Evolutionary conservation across 2,113 vertebrate genomes (phyloP).

Genomic region (Platichthys flesus): DNA sequence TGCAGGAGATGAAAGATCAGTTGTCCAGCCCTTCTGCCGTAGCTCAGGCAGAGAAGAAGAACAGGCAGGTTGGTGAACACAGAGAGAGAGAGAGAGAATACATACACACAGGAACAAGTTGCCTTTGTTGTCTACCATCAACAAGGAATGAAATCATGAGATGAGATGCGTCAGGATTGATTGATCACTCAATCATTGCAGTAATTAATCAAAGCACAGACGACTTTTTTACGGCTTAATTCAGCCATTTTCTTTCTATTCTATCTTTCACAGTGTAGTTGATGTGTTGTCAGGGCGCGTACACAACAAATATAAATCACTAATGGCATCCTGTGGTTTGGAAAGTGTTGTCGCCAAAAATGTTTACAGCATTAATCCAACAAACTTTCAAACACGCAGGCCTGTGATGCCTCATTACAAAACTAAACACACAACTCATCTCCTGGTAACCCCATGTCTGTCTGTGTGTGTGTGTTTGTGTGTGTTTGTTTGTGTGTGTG

Average conservation of each 20-base stretch:
- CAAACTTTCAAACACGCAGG: too few relatives aligned
- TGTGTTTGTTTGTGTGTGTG: slow-evolving; percentile 1
- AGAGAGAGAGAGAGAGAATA: too few relatives aligned
- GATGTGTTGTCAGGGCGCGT: too few relatives aligned
- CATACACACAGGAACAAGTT: too few relatives aligned
- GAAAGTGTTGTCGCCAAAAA: too few relatives aligned
- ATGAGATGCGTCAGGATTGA: not conserved
- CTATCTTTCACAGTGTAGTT: too few relatives aligned
- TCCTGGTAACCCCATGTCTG: not conserved
- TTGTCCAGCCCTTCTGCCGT: slow-evolving; percentile 82
- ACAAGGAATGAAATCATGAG: too few relatives aligned
- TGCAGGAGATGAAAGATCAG: slow-evolving; percentile 87
- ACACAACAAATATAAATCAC: too few relatives aligned
- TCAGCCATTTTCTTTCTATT: too few relatives aligned
- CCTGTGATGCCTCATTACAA: too few relatives aligned
- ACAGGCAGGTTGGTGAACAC: slow-evolving; percentile 76
- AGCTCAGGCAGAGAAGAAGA: slow-evolving; percentile 84
- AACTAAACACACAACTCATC: not conserved
- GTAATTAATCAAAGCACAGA: not conserved
- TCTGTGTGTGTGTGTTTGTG: not conserved
- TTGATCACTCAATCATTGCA: not conserved
- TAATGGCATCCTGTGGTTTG: too few relatives aligned
- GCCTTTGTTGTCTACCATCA: not conserved
- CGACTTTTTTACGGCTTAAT: not conserved
- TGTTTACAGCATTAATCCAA: too few relatives aligned